Base-by-base conservation (phyloP, 2,113 vertebrate genomes). In the Tupaia tana region DNA sequence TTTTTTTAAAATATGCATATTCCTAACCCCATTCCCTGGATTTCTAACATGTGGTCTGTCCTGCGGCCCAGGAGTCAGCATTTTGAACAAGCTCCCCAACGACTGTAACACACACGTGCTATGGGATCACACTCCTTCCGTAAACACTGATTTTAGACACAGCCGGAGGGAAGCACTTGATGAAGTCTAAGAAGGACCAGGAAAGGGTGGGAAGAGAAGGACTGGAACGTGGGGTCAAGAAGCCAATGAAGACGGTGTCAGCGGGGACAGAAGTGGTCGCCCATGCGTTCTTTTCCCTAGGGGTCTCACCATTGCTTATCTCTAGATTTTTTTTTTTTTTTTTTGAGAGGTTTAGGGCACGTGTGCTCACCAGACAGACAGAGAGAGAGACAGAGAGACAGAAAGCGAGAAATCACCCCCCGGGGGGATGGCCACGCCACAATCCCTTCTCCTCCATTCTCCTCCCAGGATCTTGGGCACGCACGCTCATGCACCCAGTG, bases 261-360 rank as follows among this genome's bases (percentile, higher is more conserved):
- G 16, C 43, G 66, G 70, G 54, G 61, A 14, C 77, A n/a, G 22
- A 67, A 34, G 16, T 16, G 19, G 27, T 34, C n/a, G 43, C 7
- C 6, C 63, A 31, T 14, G 31, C 52, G 3, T 31, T 59, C 43
- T 66, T 29, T 19, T 18, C 69, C 61, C 19, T 19, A 59, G 67
- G 13, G 22, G 69, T 80, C 74, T 58, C 56, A 1, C n/a, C 16
- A 0, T 8, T 2, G 1, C n/a, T 34, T 12, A 16, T 7, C 52
- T 22, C 63, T 70, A 70, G 75, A 73, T 18, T 43, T 43, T 43
- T 43, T 43, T 43, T 43, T 43, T 43, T 43, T 43, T 43, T 43
- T 43, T 43, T 43, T 43, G 43, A 3, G 43, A 43, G 43, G 43
- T 43, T 43, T 43, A 3, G 43, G 43, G 43, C 43, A 43, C 43